phyloP scores from a whole-genome alignment of 1,140 invertebrate species.

The Muscidifurax raptorellus region DNA sequence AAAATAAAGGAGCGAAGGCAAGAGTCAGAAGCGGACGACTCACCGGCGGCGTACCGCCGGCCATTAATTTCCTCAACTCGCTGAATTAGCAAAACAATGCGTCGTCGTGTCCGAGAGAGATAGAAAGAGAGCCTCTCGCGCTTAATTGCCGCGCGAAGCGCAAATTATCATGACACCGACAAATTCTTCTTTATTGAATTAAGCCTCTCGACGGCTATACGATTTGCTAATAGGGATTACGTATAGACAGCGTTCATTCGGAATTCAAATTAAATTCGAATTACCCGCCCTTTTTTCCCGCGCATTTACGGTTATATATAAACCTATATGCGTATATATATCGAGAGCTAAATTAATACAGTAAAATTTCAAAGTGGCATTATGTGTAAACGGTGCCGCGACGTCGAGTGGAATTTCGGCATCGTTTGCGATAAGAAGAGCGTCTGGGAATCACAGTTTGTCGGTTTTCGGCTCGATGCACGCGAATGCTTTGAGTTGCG shows the following conservation, averaged over 20 bases:
- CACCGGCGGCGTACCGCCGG: background rate
- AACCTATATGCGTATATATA: too few relatives aligned
- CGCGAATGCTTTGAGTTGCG: background rate
- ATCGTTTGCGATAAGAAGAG: background rate
- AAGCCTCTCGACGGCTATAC: background rate
- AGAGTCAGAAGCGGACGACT: background rate
- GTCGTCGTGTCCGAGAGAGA: background rate
- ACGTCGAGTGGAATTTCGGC: too few relatives aligned
- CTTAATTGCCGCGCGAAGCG: conserved; percentile 21
- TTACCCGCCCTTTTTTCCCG: background rate
- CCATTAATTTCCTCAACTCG: conserved; percentile 26
- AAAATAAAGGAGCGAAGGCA: background rate
- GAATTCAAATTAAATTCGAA: background rate
- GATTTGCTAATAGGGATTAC: background rate
- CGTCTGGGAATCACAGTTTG: too few relatives aligned
- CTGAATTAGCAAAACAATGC: conserved; percentile 37
- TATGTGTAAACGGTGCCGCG: too few relatives aligned
- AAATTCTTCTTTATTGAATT: conserved; percentile 36
- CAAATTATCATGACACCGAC: conserved; percentile 31
- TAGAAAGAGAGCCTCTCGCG: background rate
- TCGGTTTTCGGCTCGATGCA: background rate
- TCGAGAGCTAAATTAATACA: background rate
- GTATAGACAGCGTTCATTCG: background rate
- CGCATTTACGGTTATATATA: too few relatives aligned
- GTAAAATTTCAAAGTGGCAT: background rate